Evolutionary conservation across 2,797 vertebrate species (phyloP).

Genomic region (Sandelia bainsii): DNA sequence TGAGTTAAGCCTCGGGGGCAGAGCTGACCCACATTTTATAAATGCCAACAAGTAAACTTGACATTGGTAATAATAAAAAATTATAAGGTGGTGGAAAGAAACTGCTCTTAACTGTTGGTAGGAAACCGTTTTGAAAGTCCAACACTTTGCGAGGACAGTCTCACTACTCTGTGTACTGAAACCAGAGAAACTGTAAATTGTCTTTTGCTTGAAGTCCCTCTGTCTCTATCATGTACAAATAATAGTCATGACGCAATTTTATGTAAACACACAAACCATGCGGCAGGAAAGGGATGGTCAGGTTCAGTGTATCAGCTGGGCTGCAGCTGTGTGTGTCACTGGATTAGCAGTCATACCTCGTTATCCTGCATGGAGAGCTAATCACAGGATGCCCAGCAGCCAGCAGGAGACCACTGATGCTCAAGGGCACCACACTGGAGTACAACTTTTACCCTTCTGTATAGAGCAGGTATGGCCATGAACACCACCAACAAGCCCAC

Average conservation of each 20-base stretch:
- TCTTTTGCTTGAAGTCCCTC: constrained; percentile 8
- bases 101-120: neutral
- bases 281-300: constrained; percentile 5
- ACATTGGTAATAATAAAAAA: neutral
- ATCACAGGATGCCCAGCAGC: constrained; percentile 68
- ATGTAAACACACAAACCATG: constrained; percentile 15
- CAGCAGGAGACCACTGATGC: constrained; percentile 64
- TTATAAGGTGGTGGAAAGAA: neutral
- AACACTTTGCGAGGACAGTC: neutral
- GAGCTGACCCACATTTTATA: neutral
- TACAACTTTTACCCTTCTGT: constrained; percentile 17
- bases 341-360: constrained; percentile 73
- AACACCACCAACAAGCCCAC: constrained; percentile 48
- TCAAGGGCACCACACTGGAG: constrained; percentile 47
- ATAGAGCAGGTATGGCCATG: constrained; percentile 38
- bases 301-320: constrained; percentile 49
- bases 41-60: neutral
- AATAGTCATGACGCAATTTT: constrained; percentile 3
- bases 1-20: neutral
- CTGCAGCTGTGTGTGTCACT: constrained; percentile 61
- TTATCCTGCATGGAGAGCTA: constrained; percentile 58
- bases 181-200: neutral
- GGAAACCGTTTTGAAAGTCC: neutral
- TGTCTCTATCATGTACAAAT: neutral
- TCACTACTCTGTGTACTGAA: neutral